Percentiles rank a stretch among this genome's conserved stretches.
Conservation (phyloP, 1,140 invertebrate species). For the Saccostrea cuccullata region DNA sequence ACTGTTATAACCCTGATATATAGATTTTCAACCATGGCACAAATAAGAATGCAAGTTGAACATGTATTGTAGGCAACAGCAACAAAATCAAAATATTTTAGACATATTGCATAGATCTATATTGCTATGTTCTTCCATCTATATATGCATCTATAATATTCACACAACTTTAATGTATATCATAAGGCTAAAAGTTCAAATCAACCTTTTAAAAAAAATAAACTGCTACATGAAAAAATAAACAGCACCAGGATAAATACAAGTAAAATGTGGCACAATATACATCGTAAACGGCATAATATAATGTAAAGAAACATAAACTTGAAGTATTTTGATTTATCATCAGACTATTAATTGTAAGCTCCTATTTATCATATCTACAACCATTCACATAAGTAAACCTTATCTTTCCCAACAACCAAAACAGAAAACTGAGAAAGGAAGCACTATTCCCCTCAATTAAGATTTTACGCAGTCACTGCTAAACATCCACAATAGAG, state of each 20-base stretch:
- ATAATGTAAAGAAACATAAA: background rate
- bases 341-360: too few species aligned
- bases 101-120: conserved; percentile 15
- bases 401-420: background rate
- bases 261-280: conserved; percentile 24
- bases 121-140: background rate
- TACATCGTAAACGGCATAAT: background rate
- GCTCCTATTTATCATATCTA: too few species aligned
- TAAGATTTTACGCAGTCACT: background rate
- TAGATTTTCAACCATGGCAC: background rate
- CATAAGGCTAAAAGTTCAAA: background rate
- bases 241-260: conserved; percentile 26
- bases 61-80: background rate
- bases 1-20: background rate
- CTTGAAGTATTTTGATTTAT: too few species aligned
- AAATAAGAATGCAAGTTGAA: background rate
- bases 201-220: background rate
- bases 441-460: background rate
- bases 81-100: background rate
- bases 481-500: conserved; percentile 6
- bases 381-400: too few species aligned
- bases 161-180: background rate
- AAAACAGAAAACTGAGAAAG: background rate
- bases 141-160: background rate
- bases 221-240: background rate